Conservation (phyloP, 2,113 vertebrate species). For the Pleuronectes platessa region DNA sequence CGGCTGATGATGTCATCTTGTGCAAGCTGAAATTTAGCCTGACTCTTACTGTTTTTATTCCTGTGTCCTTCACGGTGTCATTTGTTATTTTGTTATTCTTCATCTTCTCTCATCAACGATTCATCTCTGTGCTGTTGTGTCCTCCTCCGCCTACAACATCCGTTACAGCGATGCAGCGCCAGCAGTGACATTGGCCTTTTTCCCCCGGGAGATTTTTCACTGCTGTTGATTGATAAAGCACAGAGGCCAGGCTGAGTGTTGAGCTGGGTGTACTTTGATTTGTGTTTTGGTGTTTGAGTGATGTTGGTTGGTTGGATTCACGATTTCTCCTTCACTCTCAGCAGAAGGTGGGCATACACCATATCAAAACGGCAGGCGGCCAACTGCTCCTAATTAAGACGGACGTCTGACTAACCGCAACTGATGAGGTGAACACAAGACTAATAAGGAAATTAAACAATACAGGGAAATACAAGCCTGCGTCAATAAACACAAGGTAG, state of each 20-base stretch:
- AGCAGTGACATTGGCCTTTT: slow-evolving; percentile 25
- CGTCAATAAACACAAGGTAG: background rate
- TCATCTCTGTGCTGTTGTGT: slow-evolving; percentile 8
- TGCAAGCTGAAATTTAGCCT: background rate
- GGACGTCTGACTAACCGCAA: background rate
- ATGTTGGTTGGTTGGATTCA: background rate
- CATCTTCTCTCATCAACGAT: too few species aligned
- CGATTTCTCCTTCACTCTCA: background rate
- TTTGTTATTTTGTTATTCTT: too few species aligned
- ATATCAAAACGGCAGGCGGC: background rate
- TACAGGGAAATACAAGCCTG: background rate
- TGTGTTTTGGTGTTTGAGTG: slow-evolving; percentile 1
- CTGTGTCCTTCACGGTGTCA: too few species aligned
- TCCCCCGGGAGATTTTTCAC: background rate
- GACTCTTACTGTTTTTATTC: too few species aligned
- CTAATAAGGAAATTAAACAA: background rate
- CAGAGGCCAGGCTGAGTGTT: background rate
- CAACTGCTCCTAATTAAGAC: background rate
- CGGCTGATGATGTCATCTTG: background rate
- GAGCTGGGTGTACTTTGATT: background rate
- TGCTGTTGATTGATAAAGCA: slow-evolving; percentile 27
- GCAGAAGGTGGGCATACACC: background rate
- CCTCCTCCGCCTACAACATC: too few species aligned
- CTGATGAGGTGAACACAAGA: background rate
- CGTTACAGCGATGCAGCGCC: background rate